Percentiles rank a stretch among this genome's conserved stretches.
phyloP scores from a whole-genome alignment of 2,888 invertebrate genomes.

The Standfussiana lucernea region DNA sequence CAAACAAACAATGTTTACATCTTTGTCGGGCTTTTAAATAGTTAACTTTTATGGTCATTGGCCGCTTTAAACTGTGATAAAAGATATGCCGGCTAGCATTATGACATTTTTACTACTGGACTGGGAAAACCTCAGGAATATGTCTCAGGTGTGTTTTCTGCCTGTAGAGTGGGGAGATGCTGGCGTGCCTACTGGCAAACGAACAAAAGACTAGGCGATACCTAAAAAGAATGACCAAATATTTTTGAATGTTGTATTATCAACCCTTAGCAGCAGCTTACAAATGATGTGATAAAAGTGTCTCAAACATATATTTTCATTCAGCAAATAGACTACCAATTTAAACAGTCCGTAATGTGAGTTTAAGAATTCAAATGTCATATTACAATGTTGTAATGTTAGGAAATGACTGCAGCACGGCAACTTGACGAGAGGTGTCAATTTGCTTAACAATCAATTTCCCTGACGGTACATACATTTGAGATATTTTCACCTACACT shows the following conservation, averaged over 20 bases:
- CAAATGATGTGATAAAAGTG: background rate
- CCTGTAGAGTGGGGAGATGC: background rate
- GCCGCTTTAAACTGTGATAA: constrained; percentile 26
- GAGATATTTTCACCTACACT: background rate
- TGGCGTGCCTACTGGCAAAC: background rate
- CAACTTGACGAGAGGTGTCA: background rate
- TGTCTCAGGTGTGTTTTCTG: background rate
- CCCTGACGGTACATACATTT: background rate
- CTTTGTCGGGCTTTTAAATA: constrained; percentile 34
- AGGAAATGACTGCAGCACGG: background rate
- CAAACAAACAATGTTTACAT: constrained; percentile 40
- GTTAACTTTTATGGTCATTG: constrained; percentile 45
- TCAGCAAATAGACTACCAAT: background rate
- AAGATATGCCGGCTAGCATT: constrained; percentile 28
- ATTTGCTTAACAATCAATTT: background rate
- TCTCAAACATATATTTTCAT: background rate
- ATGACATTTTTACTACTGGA: constrained; percentile 15
- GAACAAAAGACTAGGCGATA: background rate
- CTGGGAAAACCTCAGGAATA: background rate
- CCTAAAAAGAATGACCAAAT: background rate
- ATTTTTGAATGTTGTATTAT: background rate
- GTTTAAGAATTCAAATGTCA: background rate
- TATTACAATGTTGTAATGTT: background rate
- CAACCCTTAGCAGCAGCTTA: background rate
- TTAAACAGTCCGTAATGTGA: background rate